Evolutionary conservation across 2,113 vertebrate species (phyloP).

Genomic region (Nothoprocta perdicaria): DNA sequence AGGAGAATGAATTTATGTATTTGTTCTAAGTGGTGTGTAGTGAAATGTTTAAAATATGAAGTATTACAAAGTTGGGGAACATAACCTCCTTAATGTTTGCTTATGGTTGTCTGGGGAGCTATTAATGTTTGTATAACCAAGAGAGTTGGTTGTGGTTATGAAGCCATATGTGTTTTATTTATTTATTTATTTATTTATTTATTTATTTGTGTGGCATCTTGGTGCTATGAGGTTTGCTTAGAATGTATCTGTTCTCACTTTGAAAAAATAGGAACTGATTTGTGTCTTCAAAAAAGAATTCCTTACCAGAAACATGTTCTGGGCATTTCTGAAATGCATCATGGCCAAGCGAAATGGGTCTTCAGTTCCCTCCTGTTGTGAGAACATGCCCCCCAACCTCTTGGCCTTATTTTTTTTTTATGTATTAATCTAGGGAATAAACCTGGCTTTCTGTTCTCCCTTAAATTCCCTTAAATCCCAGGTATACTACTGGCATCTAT

Average conservation of each 20-base stretch:
- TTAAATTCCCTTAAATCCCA: background rate
- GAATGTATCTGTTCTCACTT: background rate
- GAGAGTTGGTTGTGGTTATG: background rate
- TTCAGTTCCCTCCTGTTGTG: background rate
- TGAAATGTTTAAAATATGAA: background rate
- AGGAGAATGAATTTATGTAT: background rate
- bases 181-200: background rate
- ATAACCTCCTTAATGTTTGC: background rate
- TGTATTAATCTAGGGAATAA: background rate
- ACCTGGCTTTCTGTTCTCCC: background rate
- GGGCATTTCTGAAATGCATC: background rate
- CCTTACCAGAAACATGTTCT: rapidly evolving
- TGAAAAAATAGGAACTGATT: background rate
- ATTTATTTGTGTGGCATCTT: background rate
- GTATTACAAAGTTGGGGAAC: background rate
- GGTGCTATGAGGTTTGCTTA: background rate
- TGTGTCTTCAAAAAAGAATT: background rate
- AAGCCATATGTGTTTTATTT: background rate
- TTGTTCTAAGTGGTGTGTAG: background rate
- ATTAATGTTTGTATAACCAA: background rate
- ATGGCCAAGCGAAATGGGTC: rapidly evolving
- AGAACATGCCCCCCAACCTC: background rate
- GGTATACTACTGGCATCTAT: background rate
- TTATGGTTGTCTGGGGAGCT: background rate
- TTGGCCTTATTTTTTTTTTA: background rate